phyloP scores from a whole-genome alignment of 1,140 invertebrate species.

The Archivesica marissinica region DNA sequence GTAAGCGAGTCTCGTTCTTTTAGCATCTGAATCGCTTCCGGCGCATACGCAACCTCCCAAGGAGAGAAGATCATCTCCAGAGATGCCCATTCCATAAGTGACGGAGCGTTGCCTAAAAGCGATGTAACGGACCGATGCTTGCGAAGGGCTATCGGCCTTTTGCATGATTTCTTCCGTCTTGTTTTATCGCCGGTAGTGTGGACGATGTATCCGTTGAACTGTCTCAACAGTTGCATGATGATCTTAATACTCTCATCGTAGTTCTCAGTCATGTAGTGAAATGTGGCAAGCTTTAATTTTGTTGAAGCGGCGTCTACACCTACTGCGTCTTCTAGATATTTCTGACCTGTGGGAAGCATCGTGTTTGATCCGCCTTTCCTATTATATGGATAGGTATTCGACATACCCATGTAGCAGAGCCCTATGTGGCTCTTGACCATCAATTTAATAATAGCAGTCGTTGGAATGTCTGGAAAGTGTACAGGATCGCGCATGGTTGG shows the following conservation, averaged over 20 bases:
- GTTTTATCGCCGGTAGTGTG: constrained; percentile 60
- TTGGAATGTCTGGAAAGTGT: constrained; percentile 51
- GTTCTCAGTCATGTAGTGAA: constrained; percentile 56
- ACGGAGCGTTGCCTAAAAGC: constrained; percentile 47
- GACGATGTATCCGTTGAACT: constrained; percentile 60
- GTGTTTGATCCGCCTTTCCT: constrained; percentile 36
- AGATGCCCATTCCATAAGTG: constrained; percentile 54
- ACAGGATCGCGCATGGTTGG: constrained; percentile 54
- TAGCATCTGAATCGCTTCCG: constrained; percentile 60
- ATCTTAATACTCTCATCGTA: constrained; percentile 60
- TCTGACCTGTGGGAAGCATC: constrained; percentile 35
- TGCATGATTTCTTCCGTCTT: constrained; percentile 49
- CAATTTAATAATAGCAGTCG: constrained; percentile 32
- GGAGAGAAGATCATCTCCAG: constrained; percentile 39
- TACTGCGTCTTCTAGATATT: constrained; percentile 41
- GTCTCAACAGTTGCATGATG: constrained; percentile 53
- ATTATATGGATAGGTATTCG: constrained; percentile 51
- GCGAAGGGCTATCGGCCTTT: constrained; percentile 17
- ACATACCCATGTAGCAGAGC: constrained; percentile 37
- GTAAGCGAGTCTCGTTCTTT: constrained; percentile 47
- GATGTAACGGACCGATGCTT: constrained; percentile 58
- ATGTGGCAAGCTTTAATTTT: constrained; percentile 54
- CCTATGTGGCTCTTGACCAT: constrained; percentile 51
- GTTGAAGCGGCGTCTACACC: constrained; percentile 42
- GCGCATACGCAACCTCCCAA: constrained; percentile 56